These are phyloP conservation scores for Anguilla obscura DNA, from an alignment of 2,797 vertebrate genomes.

Conservation along the genomic window DNA sequence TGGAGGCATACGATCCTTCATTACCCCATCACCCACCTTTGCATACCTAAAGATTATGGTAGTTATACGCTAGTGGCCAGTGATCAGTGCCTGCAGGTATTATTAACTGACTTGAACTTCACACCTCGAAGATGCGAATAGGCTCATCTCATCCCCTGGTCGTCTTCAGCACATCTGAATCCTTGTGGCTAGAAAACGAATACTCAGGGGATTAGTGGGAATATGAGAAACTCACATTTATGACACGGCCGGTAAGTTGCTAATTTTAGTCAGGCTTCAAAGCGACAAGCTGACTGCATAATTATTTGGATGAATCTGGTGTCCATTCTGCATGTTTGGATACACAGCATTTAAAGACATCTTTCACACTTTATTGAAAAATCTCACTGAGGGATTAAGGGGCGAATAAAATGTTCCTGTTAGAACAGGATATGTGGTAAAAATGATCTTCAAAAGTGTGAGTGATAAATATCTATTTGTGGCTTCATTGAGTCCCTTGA, in stretches of 20 bases:
- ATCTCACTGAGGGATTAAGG: neutral
- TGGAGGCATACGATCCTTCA: neutral
- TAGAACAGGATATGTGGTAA: neutral
- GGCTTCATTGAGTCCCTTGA: neutral
- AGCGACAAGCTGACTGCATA: slow-evolving; percentile 69
- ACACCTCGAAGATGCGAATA: neutral
- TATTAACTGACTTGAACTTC: neutral
- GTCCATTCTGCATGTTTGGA: slow-evolving; percentile 43
- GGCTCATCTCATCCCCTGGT: slow-evolving; percentile 51
- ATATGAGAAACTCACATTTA: slow-evolving; percentile 59
- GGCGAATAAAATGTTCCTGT: neutral
- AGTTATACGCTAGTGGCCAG: neutral
- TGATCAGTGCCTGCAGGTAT: neutral
- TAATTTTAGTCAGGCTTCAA: slow-evolving; percentile 65
- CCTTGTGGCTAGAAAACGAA: slow-evolving; percentile 41
- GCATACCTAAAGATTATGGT: neutral
- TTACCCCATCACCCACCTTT: neutral
- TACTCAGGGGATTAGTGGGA: slow-evolving; percentile 50
- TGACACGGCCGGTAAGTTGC: slow-evolving; percentile 57
- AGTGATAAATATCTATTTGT: neutral
- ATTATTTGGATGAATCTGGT: slow-evolving; percentile 65
- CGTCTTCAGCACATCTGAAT: slow-evolving; percentile 50
- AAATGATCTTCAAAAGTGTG: neutral
- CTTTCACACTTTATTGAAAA: neutral
- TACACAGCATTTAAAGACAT: neutral